Percentiles rank a stretch among this genome's conserved stretches.
Evolutionary conservation across 53 echinoderm and acorn worm genomes (phyloP).

Genomic region (Paracentrotus lividus): DNA sequence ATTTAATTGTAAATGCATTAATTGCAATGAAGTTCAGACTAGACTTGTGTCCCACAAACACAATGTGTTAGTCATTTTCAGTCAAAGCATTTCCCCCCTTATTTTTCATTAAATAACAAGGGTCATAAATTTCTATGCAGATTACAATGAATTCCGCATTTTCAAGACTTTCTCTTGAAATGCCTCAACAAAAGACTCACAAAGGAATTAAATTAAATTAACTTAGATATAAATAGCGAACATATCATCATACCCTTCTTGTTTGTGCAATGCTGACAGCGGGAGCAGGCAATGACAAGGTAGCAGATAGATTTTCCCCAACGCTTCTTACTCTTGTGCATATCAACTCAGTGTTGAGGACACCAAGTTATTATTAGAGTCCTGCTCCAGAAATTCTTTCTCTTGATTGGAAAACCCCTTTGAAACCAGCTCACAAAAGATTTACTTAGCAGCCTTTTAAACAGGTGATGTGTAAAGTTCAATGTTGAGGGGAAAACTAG

Average conservation of each 20-base stretch:
- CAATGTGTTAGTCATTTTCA: too few species aligned
- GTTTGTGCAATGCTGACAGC: constrained; percentile 6
- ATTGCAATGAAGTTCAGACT: too few species aligned
- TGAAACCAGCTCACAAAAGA: not conserved
- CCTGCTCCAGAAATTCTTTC: not conserved
- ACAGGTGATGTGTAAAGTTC: not conserved
- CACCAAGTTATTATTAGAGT: not conserved
- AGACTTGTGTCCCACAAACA: too few species aligned
- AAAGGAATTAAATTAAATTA: too few species aligned
- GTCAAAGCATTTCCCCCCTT: not conserved
- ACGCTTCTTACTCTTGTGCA: constrained; percentile 26
- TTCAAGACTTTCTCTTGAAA: too few species aligned
- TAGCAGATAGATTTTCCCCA: constrained; percentile 49
- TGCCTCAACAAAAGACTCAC: too few species aligned
- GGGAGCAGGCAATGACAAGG: not conserved
- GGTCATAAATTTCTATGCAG: too few species aligned
- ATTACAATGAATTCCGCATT: too few species aligned
- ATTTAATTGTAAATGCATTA: too few species aligned
- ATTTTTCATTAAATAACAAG: not conserved
- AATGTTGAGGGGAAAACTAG: not conserved
- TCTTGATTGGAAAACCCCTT: not conserved
- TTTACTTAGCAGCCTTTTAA: not conserved
- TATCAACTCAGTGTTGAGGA: not conserved
- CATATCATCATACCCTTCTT: constrained; percentile 24
- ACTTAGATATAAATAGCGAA: not conserved